Evolutionary conservation across 2,113 vertebrate species (phyloP).

Genomic region (Mus spicilegus): DNA sequence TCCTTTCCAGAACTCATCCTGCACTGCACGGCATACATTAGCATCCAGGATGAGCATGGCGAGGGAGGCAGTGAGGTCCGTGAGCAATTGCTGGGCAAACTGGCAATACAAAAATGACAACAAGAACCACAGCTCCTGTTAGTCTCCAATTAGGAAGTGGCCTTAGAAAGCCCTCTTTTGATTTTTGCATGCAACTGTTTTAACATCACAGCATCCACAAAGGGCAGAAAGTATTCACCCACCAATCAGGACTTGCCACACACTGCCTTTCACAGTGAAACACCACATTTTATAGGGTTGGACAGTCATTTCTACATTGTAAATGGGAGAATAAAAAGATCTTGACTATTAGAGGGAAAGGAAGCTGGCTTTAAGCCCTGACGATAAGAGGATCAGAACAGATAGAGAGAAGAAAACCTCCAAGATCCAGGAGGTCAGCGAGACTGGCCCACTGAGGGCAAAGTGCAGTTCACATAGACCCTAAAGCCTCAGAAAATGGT

Average conservation of each 20-base stretch:
- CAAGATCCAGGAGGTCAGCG: not conserved
- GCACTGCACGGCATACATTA: not conserved
- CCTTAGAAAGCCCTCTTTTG: slow-evolving; percentile 22
- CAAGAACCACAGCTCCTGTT: not conserved
- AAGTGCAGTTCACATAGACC: not conserved
- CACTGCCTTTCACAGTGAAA: not conserved
- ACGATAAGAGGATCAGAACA: not conserved
- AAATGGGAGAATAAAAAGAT: not conserved
- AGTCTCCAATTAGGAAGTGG: slow-evolving; percentile 36
- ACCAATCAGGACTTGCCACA: not conserved
- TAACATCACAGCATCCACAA: not conserved
- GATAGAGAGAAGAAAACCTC: not conserved
- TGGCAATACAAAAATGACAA: slow-evolving; percentile 65
- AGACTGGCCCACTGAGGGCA: not conserved
- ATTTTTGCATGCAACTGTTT: not conserved
- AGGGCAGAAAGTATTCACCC: too few relatives aligned
- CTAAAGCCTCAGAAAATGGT: not conserved
- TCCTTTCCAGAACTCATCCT: slow-evolving; percentile 53
- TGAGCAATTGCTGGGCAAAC: slow-evolving; percentile 29
- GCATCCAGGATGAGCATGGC: slow-evolving; percentile 5
- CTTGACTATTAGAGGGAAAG: slow-evolving; percentile 24
- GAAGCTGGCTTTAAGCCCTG: not conserved
- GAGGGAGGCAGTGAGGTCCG: slow-evolving; percentile 53
- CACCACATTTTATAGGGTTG: not conserved
- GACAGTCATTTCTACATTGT: not conserved